Evolutionary conservation across 2,113 vertebrate species (phyloP), one percentile per base, ranked within the genome.

Genomic region (Malurus alboscapulatus): DNA sequence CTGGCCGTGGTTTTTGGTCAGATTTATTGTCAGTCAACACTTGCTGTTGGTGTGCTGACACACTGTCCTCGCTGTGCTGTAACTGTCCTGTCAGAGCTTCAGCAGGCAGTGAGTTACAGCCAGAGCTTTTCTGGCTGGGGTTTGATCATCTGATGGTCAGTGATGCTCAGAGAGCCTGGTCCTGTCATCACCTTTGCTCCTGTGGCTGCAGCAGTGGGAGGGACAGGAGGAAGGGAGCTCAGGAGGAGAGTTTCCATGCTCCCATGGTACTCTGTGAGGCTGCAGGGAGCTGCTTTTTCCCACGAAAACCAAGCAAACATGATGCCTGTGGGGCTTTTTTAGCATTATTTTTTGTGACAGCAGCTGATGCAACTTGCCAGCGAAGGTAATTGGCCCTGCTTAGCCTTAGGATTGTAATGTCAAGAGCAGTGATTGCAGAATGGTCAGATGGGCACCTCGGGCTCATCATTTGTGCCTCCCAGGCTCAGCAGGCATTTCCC

Each of bases 101-200:
- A 93, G 32, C 1, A 72, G 76, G 45, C 1, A 1, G 8, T 66
- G 66, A 89, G 54, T 79, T 91, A 58, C 6, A 87, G 44, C 12
- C 50, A 47, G 66, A 65, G 77, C 65, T 32, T 53, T 78, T 65
- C 84, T 19, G 24, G 69, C 81, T 69, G 66, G 75, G 29, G 57
- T 50, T 73, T 62, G 91, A 54, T 92, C 79, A 84, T 1, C 0
- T 73, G 92, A 47, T 68, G 38, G 42, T 57, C 54, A 92, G 50
- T 73, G 87, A 89, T 3, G 7, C 81, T 89, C 66, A 3, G 57
- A 6, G 14, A 67, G 40, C 42, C 71, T 72, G 73, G 10, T 65
- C 84, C 86, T 87, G 81, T 69, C 50, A 63, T 79, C 91, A 84
- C 84, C 29, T 95, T 30, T 84, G 65, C 67, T 84, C 30, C 75